Conservation (phyloP, 2,113 vertebrate species). For the Jacana jacana region DNA sequence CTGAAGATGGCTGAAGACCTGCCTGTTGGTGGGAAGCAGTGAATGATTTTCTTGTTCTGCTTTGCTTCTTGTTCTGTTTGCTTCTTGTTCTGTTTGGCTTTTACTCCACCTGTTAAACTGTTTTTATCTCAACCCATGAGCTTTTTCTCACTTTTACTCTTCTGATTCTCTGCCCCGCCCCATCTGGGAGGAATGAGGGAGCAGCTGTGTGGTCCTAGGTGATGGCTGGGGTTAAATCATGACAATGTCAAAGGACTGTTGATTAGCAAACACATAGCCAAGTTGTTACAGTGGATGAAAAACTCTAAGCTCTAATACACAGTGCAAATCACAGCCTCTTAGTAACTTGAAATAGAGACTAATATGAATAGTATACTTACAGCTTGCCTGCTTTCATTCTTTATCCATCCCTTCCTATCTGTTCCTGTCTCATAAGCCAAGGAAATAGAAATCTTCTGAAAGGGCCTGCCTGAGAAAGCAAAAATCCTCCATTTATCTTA, state of each 20-base stretch:
- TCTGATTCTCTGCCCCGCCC: background rate
- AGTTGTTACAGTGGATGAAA: background rate
- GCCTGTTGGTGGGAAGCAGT: background rate
- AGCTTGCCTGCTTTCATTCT: background rate
- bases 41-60: background rate
- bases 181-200: background rate
- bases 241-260: background rate
- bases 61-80: background rate
- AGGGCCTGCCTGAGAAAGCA: background rate
- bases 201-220: background rate
- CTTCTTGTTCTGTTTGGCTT: background rate
- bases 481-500: background rate
- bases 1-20: background rate
- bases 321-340: background rate
- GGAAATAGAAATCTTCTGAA: background rate
- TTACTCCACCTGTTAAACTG: background rate
- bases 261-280: background rate
- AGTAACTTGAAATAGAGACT: background rate
- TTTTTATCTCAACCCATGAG: background rate
- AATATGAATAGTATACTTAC: background rate
- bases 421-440: background rate
- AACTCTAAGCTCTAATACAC: background rate
- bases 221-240: background rate
- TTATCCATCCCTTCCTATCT: background rate
- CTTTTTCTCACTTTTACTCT: background rate